Evolutionary conservation across 2,113 vertebrate species (phyloP).

Genomic region (Psettodes erumei): DNA sequence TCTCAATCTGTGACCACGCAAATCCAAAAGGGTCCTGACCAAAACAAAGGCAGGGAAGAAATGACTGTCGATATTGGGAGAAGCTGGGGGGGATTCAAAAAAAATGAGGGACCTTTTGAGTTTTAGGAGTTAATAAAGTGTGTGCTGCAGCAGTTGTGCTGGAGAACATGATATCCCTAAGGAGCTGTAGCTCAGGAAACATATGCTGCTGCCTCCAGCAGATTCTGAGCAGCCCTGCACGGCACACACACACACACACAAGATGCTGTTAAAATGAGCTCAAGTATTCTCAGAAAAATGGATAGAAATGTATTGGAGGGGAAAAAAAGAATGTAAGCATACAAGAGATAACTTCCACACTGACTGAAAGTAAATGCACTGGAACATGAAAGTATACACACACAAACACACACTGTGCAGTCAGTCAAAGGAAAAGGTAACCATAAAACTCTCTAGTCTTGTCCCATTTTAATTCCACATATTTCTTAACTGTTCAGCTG

Average conservation of each 20-base stretch:
- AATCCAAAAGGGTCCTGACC: background rate
- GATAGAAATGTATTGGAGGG: background rate
- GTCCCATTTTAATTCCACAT: background rate
- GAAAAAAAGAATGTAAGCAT: background rate
- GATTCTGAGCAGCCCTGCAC: conserved; percentile 15
- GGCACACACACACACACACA: background rate
- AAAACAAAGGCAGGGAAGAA: background rate
- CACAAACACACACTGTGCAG: background rate
- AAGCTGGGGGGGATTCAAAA: background rate
- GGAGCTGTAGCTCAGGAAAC: conserved; percentile 40
- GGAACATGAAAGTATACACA: background rate
- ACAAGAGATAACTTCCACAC: background rate
- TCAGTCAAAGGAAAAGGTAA: background rate
- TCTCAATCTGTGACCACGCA: background rate
- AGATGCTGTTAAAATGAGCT: background rate
- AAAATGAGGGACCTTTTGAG: conserved; percentile 13
- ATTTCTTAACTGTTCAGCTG: conserved; percentile 11
- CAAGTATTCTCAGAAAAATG: background rate
- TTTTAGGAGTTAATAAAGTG: conserved; percentile 51
- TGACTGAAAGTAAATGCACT: background rate
- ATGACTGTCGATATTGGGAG: background rate
- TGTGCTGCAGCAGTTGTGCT: conserved; percentile 33
- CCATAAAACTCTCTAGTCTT: background rate
- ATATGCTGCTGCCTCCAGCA: conserved; percentile 53
- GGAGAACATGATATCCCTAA: conserved; percentile 51